Base-by-base conservation (phyloP, 2,113 vertebrate species). In the Apistogramma diplotaenia region DNA sequence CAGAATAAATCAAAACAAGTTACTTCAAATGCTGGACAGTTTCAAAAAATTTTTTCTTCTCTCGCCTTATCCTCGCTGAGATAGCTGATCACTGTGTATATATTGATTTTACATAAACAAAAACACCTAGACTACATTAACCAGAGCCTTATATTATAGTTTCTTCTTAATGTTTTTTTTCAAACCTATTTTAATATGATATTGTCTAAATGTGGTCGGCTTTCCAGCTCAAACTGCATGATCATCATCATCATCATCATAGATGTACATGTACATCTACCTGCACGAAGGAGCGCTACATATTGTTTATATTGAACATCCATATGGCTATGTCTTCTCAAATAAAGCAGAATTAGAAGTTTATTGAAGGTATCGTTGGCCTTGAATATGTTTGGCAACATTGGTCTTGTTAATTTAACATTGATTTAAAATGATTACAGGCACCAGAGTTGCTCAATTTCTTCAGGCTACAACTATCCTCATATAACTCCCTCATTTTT, bases 151-250 rank as follows among this genome's bases (percentile, higher is more conserved):
- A 29, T 16, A 49, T 51, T 8, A 29, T 49, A 70, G 27, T 3
- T 3, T 70, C 23, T 12, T 16, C 16, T 70, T 3, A 49, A 2
- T 29, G 35, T 2, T 29, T 46, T 37, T 37, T 25, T 59, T 49
- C 37, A 49, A 51, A 55, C 21, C 10, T 19, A 65, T 84, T 81
- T 59, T 6, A 58, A 72, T 86, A 78, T 78, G 60, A 76, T 59
- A 59, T 55, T 85, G 35, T 61, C 59, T 76, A 85, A 51, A 70
- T 70, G 58, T 43, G 27, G 65, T 88, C 37, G 23, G 58, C 78
- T 75, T 74, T 62, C 16, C 19, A 27, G 29, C 40, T 79, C 51
- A 31, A 46, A 53, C 8, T 21, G 31, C 65, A 57, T 76, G n/a
- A 3, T 51, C 33, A 37, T 35, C 19, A 56, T 77, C 70, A 33